Base-by-base conservation (phyloP, 2,888 invertebrate species). In the Noctua janthina region DNA sequence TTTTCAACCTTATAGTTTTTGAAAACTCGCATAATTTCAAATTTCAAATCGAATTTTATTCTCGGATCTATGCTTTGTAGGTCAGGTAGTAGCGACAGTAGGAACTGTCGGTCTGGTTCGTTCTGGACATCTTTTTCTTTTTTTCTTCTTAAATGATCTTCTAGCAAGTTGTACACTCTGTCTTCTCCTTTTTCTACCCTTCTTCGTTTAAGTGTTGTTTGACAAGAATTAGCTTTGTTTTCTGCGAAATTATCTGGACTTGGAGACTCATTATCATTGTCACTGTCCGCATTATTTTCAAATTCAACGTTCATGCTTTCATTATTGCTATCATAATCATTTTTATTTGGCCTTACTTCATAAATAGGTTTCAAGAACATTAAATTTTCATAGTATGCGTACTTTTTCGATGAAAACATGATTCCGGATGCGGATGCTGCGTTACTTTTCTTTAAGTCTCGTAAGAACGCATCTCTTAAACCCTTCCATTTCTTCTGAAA, bases 401-500 rank as follows among this genome's bases (percentile, higher is more conserved):
- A 84, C 1, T 46, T 56, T 71, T 79, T 82, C 23, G 66, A 8
- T 54, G 66, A 8, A 6, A 0, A 35, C 23, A 8, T n/a, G 1
- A 46, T 23, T 3, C 46, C 68, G 0, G 39, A 2, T 1, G 0
- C 0, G 0, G 56, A 20, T 17, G 29, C 59, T n/a, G 5, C 7
- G 39, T 13, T 15, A 5, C 0, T 46, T 20, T 46, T 82, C 66
- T 82, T 82, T 5, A 82, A 4, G 23, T 82, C 81, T 54, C 84
- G 43, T 59, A 82, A 8, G 71, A 84, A 82, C 0, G 84, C 67
- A 10, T 82, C 81, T 84, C 81, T 79, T 6, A 84, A 29, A 1
- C 79, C 59, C 29, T 82, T 82, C 81, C 81, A 82, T 54, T 84
- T 82, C 54, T 43, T 82, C 51, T 82, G 81, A 43, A 82, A 29